Conservation (phyloP, 2,113 vertebrate species). For the Microtus richardsoni region DNA sequence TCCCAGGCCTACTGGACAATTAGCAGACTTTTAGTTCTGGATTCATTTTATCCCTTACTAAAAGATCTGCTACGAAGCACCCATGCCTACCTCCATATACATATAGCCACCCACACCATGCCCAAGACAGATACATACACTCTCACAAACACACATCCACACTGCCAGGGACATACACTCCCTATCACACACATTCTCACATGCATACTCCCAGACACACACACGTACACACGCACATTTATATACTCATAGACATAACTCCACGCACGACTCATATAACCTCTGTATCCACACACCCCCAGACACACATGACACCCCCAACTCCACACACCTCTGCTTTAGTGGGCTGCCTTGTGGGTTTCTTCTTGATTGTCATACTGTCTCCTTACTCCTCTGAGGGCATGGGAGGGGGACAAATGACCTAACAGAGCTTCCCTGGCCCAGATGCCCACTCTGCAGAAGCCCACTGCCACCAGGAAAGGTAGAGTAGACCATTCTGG, state of each 20-base stretch:
- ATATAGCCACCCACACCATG: rapidly evolving
- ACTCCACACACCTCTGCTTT: not conserved
- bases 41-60: not conserved
- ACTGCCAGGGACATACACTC: no score
- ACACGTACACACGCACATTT: no score
- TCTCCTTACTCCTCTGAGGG: not conserved
- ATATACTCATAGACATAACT: not conserved
- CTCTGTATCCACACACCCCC: rapidly evolving
- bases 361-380: rapidly evolving
- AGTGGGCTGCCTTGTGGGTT: not conserved
- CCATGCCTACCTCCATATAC: rapidly evolving
- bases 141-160: not conserved
- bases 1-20: not conserved
- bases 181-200: not conserved
- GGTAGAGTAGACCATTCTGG: rapidly evolving
- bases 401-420: not conserved
- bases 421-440: rapidly evolving
- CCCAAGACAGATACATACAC: no score
- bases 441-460: rapidly evolving
- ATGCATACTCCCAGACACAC: no score
- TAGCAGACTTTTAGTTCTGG: not conserved
- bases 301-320: not conserved
- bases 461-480: not conserved
- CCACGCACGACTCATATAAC: rapidly evolving
- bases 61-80: not conserved